phyloP scores from a whole-genome alignment of 2,113 vertebrate genomes.

The Pelodiscus sinensis region DNA sequence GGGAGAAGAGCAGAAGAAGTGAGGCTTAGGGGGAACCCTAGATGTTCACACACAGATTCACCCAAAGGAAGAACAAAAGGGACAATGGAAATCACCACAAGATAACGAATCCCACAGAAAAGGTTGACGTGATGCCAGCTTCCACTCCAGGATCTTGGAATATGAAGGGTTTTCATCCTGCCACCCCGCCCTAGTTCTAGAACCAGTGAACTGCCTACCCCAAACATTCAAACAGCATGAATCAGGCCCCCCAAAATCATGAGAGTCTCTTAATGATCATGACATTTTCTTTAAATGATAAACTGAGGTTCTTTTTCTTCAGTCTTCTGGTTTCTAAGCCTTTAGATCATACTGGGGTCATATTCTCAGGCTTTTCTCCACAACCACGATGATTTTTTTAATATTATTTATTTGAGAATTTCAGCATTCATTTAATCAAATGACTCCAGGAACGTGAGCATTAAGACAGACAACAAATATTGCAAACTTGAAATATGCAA shows the following conservation, averaged over 20 bases:
- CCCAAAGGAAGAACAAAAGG: not conserved
- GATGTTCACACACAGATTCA: not conserved
- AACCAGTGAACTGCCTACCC: not conserved
- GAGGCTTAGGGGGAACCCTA: not conserved
- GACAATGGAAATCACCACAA: not conserved
- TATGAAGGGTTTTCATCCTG: not conserved
- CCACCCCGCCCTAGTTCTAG: not conserved
- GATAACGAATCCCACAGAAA: not conserved
- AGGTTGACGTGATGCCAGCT: not conserved
- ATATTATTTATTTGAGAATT: conserved; percentile 56
- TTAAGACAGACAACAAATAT: conserved; percentile 58
- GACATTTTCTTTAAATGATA: conserved; percentile 8
- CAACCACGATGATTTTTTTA: conserved; percentile 52
- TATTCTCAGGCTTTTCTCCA: conserved; percentile 48
- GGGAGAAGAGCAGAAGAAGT: not conserved
- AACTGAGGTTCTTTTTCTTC: not conserved
- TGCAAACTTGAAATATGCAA: too few species aligned
- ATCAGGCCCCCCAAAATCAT: not conserved
- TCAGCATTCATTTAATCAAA: conserved; percentile 69
- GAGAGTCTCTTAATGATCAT: not conserved
- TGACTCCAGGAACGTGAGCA: conserved; percentile 62
- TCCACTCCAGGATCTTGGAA: not conserved
- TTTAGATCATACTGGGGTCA: not conserved
- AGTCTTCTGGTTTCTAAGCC: not conserved
- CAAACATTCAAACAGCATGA: not conserved